Base-by-base conservation (phyloP, 2,888 invertebrate genomes). In the Nephrotoma appendiculata region DNA sequence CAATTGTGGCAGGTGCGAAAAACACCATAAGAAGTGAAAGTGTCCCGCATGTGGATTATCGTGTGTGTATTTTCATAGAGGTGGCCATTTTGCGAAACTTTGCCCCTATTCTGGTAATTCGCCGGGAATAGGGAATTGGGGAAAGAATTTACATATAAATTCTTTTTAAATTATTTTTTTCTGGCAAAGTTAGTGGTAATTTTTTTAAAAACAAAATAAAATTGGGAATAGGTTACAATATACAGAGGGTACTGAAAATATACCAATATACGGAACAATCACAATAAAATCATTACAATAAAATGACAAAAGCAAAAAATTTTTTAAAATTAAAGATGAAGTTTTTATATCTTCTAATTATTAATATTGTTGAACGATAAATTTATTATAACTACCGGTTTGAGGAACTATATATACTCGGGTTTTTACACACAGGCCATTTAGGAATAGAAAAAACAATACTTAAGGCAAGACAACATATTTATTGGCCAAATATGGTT, bases 261-360 rank as follows among this genome's bases (percentile, higher is more conserved):
- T n/a, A n/a, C n/a, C n/a, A n/a, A n/a, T n/a, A n/a, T n/a, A n/a
- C n/a, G n/a, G n/a, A n/a, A n/a, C n/a, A n/a, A n/a, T n/a, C n/a
- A n/a, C n/a, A n/a, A n/a, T n/a, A n/a, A n/a, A n/a, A n/a, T n/a
- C n/a, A n/a, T n/a, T n/a, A n/a, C n/a, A n/a, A n/a, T n/a, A n/a
- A n/a, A n/a, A n/a, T n/a, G n/a, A n/a, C n/a, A n/a, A n/a, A n/a
- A n/a, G n/a, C n/a, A n/a, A n/a, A n/a, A n/a, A n/a, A n/a, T n/a
- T n/a, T n/a, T n/a, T n/a, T n/a, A n/a, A 87, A 85, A 84, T 88
- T 86, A 87, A 86, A 87, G 44, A 45, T 42, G 41, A 84, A 12
- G 11, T 86, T 12, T 83, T n/a, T 42, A 3, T 86, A 19, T 12
- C 43, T 0, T 5, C 11, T n/a, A n/a, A n/a, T n/a, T n/a, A n/a